Percentiles rank a stretch among this genome's conserved stretches.
Conservation (phyloP, 2,113 vertebrate genomes). For the Pongo abelii region DNA sequence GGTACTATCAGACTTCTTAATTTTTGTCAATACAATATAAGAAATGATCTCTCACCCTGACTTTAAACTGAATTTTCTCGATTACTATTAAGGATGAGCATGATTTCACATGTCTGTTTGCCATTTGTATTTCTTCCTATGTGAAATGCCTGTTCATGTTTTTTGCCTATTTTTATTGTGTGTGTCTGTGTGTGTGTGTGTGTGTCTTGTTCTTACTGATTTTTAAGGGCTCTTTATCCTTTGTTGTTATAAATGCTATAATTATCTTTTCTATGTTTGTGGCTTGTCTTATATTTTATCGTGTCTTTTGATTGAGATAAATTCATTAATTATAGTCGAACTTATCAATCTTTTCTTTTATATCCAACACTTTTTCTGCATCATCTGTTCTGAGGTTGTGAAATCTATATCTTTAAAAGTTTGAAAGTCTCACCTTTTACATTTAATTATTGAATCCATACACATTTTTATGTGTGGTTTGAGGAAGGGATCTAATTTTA, state of each 20-base stretch:
- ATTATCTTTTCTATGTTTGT: neutral
- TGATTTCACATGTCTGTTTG: neutral
- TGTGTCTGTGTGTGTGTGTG: neutral
- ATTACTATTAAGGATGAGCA: neutral
- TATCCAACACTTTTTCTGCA: neutral
- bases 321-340: neutral
- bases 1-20: neutral
- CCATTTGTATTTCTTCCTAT: neutral
- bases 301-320: neutral
- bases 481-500: neutral
- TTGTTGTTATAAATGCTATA: neutral
- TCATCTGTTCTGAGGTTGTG: neutral
- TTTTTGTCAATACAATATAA: neutral
- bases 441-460: neutral
- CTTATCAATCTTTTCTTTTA: neutral
- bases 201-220: neutral
- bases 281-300: neutral
- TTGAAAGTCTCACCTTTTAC: neutral
- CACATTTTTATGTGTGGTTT: neutral
- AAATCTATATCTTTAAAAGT: neutral
- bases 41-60: neutral
- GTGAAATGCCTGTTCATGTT: neutral
- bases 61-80: neutral
- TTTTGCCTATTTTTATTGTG: neutral
- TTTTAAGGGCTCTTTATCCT: neutral